phyloP scores from a whole-genome alignment of 2,888 invertebrate genomes.

The Pedicia rivosa region DNA sequence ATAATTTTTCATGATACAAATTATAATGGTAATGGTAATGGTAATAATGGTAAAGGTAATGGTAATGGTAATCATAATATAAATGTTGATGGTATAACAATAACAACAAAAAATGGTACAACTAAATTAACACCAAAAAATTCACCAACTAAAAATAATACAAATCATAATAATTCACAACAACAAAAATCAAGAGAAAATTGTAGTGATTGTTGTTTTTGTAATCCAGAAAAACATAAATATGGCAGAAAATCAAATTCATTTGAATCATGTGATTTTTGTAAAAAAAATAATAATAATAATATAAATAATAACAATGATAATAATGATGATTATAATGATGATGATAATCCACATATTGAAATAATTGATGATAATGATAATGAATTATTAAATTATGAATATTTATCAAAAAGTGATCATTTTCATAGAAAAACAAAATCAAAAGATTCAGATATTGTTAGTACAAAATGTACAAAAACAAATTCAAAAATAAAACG shows the following conservation, averaged over 20 bases:
- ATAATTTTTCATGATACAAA: constrained; percentile 1
- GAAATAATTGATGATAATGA: constrained; percentile 6
- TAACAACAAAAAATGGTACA: too few relatives aligned
- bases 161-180: neutral
- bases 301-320: neutral
- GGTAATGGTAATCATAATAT: too few relatives aligned
- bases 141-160: neutral
- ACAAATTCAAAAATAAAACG: constrained; percentile 12
- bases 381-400: neutral
- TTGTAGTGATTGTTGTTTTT: constrained; percentile 11
- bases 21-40: neutral
- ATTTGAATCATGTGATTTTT: too few relatives aligned
- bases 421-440: constrained; percentile 12
- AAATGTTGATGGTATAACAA: too few relatives aligned
- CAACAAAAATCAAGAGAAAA: neutral
- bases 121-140: too few relatives aligned
- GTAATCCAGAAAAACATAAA: constrained; percentile 13
- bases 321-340: neutral
- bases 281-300: constrained; percentile 3
- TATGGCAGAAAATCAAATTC: too few relatives aligned
- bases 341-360: constrained; percentile 5
- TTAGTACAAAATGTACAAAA: constrained; percentile 13
- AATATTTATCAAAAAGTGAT: constrained; percentile 10
- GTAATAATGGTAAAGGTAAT: neutral
- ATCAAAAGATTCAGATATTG: constrained; percentile 12